These are phyloP conservation scores for Micrastur ruficollis DNA, from an alignment of 2,797 vertebrate genomes.

Conservation along the genomic window DNA sequence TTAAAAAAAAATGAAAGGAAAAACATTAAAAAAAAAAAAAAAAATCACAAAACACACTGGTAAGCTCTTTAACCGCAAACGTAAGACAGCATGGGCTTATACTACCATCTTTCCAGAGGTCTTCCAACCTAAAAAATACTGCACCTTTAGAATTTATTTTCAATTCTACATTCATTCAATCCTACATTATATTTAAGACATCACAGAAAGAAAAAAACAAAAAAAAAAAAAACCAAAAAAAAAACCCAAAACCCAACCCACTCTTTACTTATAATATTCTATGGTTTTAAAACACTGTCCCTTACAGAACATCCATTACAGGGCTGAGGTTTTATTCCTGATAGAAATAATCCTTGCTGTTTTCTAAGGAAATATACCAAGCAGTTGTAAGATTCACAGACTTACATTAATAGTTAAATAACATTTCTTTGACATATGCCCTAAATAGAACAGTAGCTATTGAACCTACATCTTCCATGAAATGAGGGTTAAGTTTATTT, in stretches of 20 bases:
- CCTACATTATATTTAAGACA: neutral
- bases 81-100: neutral
- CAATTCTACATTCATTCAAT: neutral
- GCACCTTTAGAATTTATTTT: neutral
- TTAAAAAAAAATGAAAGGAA: neutral
- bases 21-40: neutral
- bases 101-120: neutral
- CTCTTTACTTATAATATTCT: neutral
- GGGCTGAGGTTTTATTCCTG: neutral
- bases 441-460: neutral
- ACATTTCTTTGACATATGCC: neutral
- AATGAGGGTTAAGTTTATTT: neutral
- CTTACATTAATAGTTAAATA: neutral
- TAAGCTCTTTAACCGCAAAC: neutral
- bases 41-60: neutral
- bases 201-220: neutral
- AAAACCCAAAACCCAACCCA: too few species aligned
- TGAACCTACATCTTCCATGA: neutral
- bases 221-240: too few species aligned
- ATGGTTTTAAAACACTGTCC: neutral
- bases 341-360: neutral
- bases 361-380: neutral
- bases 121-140: neutral
- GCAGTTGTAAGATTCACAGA: neutral
- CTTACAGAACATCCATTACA: neutral